Percentiles rank a stretch among this genome's conserved stretches.
Evolutionary conservation across 2,113 vertebrate species (phyloP).

Genomic region (Salvelinus sp.): DNA sequence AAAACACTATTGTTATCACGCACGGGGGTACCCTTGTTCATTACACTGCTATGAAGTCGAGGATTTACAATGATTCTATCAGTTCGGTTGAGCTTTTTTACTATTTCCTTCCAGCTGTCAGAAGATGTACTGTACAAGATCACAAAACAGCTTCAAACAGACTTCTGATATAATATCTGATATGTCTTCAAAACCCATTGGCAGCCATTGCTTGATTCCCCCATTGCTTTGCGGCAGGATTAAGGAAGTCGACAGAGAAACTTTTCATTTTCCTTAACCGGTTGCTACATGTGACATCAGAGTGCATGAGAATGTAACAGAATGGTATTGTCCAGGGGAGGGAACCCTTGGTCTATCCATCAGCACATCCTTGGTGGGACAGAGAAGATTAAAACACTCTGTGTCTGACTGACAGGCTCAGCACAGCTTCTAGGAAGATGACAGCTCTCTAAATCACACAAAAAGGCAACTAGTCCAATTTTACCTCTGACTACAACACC

Average conservation of each 20-base stretch:
- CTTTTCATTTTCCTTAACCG: constrained; percentile 68
- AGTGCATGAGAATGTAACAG: constrained; percentile 58
- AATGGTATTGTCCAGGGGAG: constrained; percentile 74
- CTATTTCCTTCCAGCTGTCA: constrained; percentile 65
- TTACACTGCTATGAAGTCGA: constrained; percentile 68
- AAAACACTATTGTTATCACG: constrained; percentile 67
- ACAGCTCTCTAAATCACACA: constrained; percentile 70
- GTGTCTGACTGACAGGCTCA: constrained; percentile 74
- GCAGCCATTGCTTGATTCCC: constrained; percentile 69
- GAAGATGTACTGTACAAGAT: constrained; percentile 62
- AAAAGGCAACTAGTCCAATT: constrained; percentile 72
- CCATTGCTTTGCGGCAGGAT: constrained; percentile 67
- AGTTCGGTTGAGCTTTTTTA: constrained; percentile 53
- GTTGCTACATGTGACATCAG: constrained; percentile 70
- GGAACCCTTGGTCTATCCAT: constrained; percentile 72
- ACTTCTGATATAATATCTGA: constrained; percentile 44
- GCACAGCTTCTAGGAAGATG: constrained; percentile 66
- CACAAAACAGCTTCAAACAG: constrained; percentile 69
- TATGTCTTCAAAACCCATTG: constrained; percentile 57
- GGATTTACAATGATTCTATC: constrained; percentile 70
- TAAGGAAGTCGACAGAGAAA: constrained; percentile 59
- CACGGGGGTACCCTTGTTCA: constrained; percentile 68
- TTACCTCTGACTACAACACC: constrained; percentile 63
- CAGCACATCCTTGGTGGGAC: constrained; percentile 72
- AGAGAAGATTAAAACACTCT: constrained; percentile 74